Percentiles rank a stretch among this genome's conserved stretches.
Evolutionary conservation across 2,113 vertebrate species (phyloP).

Genomic region (Archocentrus centrarchus): DNA sequence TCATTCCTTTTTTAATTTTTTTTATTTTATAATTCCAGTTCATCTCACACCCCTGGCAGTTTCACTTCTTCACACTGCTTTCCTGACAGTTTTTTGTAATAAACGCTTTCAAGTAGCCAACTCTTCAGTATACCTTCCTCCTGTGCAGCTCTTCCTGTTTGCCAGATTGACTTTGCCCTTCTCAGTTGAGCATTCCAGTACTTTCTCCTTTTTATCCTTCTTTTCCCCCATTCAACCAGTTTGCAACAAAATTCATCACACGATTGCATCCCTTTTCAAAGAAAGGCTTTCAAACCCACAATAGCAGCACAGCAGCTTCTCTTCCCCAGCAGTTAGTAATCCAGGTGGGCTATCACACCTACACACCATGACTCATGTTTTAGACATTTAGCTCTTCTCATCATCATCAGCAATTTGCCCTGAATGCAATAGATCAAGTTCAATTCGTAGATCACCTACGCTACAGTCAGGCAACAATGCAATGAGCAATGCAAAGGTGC

Average conservation of each 20-base stretch:
- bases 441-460: constrained; percentile 29
- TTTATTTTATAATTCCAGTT: not conserved
- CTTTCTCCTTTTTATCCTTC: not conserved
- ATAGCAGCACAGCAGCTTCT: constrained; percentile 34
- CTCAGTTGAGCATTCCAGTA: not conserved
- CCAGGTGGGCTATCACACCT: constrained; percentile 66
- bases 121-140: not conserved
- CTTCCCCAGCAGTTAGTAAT: constrained; percentile 59
- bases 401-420: constrained; percentile 48
- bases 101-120: not conserved
- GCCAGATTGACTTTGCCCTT: not conserved
- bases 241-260: not conserved
- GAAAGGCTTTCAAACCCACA: constrained; percentile 47
- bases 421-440: constrained; percentile 38
- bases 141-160: not conserved
- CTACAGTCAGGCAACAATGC: constrained; percentile 12
- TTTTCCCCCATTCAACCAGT: not conserved
- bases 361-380: constrained; percentile 65
- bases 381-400: constrained; percentile 57
- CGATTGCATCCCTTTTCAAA: constrained; percentile 26
- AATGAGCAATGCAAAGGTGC: constrained; percentile 13
- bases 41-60: not conserved
- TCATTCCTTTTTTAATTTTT: not conserved
- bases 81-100: not conserved
- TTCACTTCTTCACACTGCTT: not conserved